Conservation (phyloP, 2,888 invertebrate genomes). For the Drosophila affinis region DNA sequence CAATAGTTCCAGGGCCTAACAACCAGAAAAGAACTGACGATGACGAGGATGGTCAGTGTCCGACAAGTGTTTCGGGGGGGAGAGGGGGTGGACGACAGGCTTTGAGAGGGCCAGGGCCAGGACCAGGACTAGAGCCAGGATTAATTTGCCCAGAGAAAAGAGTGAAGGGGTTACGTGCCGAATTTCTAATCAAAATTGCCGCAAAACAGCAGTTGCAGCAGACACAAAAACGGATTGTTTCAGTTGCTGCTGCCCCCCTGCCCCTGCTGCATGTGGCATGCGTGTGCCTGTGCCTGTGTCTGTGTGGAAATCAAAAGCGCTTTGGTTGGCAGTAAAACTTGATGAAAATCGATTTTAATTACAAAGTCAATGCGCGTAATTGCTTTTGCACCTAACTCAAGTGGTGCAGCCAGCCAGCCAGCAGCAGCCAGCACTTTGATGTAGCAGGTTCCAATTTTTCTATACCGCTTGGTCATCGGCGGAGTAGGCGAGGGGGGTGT, state of each 20-base stretch:
- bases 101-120: background rate
- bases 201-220: slow-evolving; percentile 59
- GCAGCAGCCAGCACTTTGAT: slow-evolving; percentile 51
- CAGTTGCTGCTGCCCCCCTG: slow-evolving; percentile 9
- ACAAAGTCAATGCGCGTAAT: slow-evolving; percentile 78
- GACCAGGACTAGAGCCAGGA: slow-evolving; percentile 11
- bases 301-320: slow-evolving; percentile 55
- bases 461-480: no score
- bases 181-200: slow-evolving; percentile 75
- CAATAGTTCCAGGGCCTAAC: slow-evolving; percentile 14
- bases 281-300: slow-evolving; percentile 17
- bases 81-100: no score
- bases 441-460: slow-evolving; percentile 17
- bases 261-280: background rate
- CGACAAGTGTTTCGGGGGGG: slow-evolving; percentile 10
- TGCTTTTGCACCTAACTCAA: slow-evolving; percentile 74
- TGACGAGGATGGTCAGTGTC: slow-evolving; percentile 15
- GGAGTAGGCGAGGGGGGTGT: background rate
- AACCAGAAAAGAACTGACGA: slow-evolving; percentile 21
- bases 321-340: slow-evolving; percentile 62
- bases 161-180: slow-evolving; percentile 48
- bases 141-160: slow-evolving; percentile 46
- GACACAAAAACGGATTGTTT: slow-evolving; percentile 68
- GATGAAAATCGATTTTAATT: slow-evolving; percentile 77
- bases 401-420: slow-evolving; percentile 29